Conservation (phyloP, 2,113 vertebrate species). For the Gracilinanus agilis region DNA sequence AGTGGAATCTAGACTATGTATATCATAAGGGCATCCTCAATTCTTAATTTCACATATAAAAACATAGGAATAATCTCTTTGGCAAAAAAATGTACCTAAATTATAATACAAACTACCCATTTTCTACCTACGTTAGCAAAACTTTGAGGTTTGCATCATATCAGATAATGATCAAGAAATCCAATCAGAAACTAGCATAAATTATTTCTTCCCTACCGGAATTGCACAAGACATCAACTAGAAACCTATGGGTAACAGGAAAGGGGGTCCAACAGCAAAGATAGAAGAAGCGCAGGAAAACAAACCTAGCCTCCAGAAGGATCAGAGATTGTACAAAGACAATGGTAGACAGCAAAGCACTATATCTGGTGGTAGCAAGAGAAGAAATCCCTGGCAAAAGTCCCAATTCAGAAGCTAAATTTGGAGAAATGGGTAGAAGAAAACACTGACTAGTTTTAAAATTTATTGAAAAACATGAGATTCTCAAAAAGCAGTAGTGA, state of each 20-base stretch:
- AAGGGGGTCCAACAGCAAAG: neutral
- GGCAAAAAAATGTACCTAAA: neutral
- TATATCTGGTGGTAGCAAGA: neutral
- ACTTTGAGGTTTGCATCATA: neutral
- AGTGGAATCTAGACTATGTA: neutral
- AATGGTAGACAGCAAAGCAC: neutral
- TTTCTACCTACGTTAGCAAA: neutral
- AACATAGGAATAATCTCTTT: neutral
- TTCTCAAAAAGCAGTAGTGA: neutral
- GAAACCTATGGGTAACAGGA: neutral
- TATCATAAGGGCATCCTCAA: neutral
- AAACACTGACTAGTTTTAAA: neutral
- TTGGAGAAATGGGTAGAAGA: neutral
- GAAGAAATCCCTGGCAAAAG: neutral
- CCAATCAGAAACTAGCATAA: neutral
- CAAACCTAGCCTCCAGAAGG: too few relatives aligned
- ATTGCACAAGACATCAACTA: neutral
- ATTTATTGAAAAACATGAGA: neutral
- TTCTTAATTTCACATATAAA: neutral
- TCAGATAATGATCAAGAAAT: neutral
- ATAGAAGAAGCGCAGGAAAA: neutral
- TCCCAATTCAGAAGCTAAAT: neutral
- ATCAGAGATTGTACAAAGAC: neutral
- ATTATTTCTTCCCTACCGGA: neutral
- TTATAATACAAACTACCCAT: neutral